A percentile compares a stretch with the other conserved stretches of the same genome.
phyloP scores from a whole-genome alignment of 1,140 invertebrate species.

The Diprion similis region DNA sequence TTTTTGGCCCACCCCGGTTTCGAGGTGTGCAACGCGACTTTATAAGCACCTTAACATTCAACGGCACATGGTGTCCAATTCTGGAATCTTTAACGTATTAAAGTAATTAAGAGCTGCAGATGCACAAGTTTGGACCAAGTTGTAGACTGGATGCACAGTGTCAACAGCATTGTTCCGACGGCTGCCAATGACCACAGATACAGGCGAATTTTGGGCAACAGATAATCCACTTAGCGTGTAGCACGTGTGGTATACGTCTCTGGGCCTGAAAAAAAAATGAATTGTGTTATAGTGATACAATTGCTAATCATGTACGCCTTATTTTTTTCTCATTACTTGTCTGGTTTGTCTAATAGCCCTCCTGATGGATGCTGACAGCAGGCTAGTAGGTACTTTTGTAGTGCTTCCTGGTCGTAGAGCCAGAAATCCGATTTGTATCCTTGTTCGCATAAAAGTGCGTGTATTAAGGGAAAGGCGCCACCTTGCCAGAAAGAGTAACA shows the following conservation, averaged over 20 bases:
- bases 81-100: slow-evolving; percentile 44
- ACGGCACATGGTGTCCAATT: slow-evolving; percentile 14
- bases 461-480: slow-evolving; percentile 82
- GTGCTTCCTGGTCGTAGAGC: slow-evolving; percentile 82
- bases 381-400: slow-evolving; percentile 94
- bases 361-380: slow-evolving; percentile 91
- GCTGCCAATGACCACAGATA: slow-evolving; percentile 49
- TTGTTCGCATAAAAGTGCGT: slow-evolving; percentile 64
- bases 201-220: slow-evolving; percentile 85
- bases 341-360: slow-evolving; percentile 96
- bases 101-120: slow-evolving; percentile 51
- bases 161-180: slow-evolving; percentile 43
- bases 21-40: too few relatives aligned
- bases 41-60: too few relatives aligned
- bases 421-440: slow-evolving; percentile 63
- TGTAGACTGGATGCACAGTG: slow-evolving; percentile 53
- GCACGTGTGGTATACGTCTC: slow-evolving; percentile 97
- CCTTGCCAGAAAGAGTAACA: slow-evolving; percentile 99
- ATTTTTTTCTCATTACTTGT: slow-evolving; percentile 72
- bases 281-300: slow-evolving; percentile 26
- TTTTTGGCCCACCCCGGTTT: too few relatives aligned
- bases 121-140: slow-evolving; percentile 47
- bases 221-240: slow-evolving; percentile 96
- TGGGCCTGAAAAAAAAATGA: slow-evolving; percentile 67
- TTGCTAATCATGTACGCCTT: slow-evolving; percentile 10